phyloP scores from a whole-genome alignment of 2,888 invertebrate genomes.

The Scrobipalpa costella region DNA sequence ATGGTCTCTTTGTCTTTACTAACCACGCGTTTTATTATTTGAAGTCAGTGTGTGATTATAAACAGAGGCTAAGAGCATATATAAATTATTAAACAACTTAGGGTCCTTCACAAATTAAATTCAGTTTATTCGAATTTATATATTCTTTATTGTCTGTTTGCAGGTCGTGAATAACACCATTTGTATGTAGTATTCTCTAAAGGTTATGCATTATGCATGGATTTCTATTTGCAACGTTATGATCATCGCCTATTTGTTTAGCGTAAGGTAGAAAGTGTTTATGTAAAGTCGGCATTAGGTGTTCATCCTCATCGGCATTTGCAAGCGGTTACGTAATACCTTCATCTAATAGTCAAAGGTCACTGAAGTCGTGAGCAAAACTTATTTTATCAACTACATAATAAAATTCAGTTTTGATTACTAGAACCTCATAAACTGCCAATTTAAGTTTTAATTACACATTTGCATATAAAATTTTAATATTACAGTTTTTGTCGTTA shows the following conservation, averaged over 20 bases:
- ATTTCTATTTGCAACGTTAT: slow-evolving; percentile 15
- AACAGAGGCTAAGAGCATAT: background rate
- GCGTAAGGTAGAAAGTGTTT: slow-evolving; percentile 68
- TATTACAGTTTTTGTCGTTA: slow-evolving; percentile 20
- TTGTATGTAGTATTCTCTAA: slow-evolving; percentile 13
- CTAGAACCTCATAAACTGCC: slow-evolving; percentile 22
- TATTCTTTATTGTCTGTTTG: slow-evolving; percentile 13
- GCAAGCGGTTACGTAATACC: slow-evolving; percentile 66
- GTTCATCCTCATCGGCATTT: slow-evolving; percentile 66
- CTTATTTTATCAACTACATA: slow-evolving; percentile 19
- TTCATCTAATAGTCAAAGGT: slow-evolving; percentile 65
- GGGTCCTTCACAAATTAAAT: slow-evolving; percentile 7
- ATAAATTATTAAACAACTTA: slow-evolving; percentile 4
- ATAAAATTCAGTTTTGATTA: slow-evolving; percentile 12
- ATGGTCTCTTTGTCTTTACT: background rate
- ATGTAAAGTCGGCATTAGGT: slow-evolving; percentile 53
- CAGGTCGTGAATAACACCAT: slow-evolving; percentile 16
- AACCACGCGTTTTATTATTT: background rate
- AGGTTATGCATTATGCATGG: slow-evolving; percentile 16
- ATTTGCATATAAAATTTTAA: slow-evolving; percentile 23
- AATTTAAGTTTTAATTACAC: slow-evolving; percentile 13
- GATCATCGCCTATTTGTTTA: slow-evolving; percentile 46
- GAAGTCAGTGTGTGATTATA: background rate
- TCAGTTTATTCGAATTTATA: slow-evolving; percentile 16
- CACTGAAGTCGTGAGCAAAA: slow-evolving; percentile 39